A percentile compares a stretch with the other conserved stretches of the same genome.
phyloP scores from a whole-genome alignment of 2,113 vertebrate species.

The Neofelis nebulosa region DNA sequence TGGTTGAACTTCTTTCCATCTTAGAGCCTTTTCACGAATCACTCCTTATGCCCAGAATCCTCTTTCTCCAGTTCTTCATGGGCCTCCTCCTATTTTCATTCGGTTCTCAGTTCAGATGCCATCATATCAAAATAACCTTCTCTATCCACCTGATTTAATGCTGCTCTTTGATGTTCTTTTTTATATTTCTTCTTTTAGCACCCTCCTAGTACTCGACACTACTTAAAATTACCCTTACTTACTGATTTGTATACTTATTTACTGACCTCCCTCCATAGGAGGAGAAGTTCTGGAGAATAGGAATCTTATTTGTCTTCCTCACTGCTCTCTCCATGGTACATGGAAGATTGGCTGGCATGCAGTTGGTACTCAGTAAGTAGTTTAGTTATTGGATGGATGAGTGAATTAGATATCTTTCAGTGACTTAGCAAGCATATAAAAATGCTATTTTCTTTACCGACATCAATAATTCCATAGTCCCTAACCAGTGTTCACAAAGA shows the following conservation, averaged over 20 bases:
- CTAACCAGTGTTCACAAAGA: neutral
- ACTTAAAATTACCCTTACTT: neutral
- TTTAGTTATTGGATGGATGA: neutral
- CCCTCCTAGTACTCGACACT: neutral
- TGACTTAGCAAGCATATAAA: neutral
- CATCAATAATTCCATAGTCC: neutral
- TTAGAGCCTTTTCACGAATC: neutral
- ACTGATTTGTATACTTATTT: neutral
- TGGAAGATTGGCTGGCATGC: neutral
- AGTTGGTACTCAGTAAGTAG: neutral
- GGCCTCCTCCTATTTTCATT: neutral
- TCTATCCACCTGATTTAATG: neutral
- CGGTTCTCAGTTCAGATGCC: neutral
- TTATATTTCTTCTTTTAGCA: neutral
- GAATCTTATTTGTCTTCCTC: neutral
- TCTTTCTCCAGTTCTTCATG: neutral
- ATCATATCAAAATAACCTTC: neutral
- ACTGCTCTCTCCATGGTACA: neutral
- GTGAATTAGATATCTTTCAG: neutral
- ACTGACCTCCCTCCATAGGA: neutral
- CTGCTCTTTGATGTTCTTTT: neutral
- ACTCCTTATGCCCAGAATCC: neutral
- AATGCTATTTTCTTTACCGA: neutral
- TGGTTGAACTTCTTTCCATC: neutral
- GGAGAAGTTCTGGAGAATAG: neutral